These are phyloP conservation scores for Drosophila paramelanica DNA, from an alignment of 2,888 invertebrate genomes.

Conservation along the genomic window DNA sequence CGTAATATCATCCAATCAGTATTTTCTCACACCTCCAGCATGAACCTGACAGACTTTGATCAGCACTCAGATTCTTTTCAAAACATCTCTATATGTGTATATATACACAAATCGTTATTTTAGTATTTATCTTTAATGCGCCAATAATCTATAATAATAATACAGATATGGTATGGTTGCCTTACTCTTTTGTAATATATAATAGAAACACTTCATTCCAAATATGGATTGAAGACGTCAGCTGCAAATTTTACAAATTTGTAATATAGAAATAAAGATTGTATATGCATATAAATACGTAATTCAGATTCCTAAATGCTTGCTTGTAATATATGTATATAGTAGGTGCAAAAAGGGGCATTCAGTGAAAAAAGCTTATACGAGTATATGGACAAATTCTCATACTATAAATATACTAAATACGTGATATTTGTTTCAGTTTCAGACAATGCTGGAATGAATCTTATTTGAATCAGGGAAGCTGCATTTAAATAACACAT, in stretches of 20 bases:
- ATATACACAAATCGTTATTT: conserved; percentile 1
- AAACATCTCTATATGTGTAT: conserved; percentile 7
- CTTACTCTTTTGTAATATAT: conserved; percentile 15
- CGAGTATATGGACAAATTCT: too few relatives aligned
- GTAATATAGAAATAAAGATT: neutral
- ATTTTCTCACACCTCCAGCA: conserved; percentile 52
- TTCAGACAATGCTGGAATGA: too few relatives aligned
- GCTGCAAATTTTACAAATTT: conserved; percentile 9
- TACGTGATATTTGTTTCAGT: too few relatives aligned
- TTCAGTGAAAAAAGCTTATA: neutral
- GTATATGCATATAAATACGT: neutral
- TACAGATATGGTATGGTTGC: conserved; percentile 4
- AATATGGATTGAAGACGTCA: conserved; percentile 18
- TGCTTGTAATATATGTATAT: neutral
- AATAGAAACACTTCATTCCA: conserved; percentile 16
- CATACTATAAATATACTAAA: too few relatives aligned
- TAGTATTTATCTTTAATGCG: conserved; percentile 10
- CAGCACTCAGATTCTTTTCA: conserved; percentile 9
- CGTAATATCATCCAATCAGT: conserved; percentile 15
- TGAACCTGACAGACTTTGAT: conserved; percentile 56
- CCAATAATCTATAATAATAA: neutral
- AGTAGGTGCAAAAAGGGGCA: neutral
- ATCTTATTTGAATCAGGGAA: too few relatives aligned
- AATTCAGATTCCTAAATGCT: neutral
- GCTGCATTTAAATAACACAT: too few relatives aligned